Conservation (phyloP, 1,140 invertebrate genomes). For the Lysiphlebus fabarum region DNA sequence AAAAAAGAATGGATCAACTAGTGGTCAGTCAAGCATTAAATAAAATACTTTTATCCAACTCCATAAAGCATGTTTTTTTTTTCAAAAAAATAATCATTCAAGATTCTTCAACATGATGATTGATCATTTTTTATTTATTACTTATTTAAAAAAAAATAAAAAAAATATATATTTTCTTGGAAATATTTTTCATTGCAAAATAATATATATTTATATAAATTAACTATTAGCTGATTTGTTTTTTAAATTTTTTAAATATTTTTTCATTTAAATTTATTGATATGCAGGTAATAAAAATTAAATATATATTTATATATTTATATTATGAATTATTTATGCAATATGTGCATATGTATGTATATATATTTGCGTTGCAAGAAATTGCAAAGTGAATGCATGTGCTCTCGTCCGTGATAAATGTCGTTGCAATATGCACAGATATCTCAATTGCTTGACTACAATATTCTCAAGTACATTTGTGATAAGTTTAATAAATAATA, state of each 20-base stretch:
- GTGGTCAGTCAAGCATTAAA: slow-evolving; percentile 48
- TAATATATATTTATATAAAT: too few relatives aligned
- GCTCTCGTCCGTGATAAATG: slow-evolving; percentile 36
- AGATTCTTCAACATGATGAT: not conserved
- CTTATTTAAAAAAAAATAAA: too few relatives aligned
- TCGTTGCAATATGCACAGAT: slow-evolving; percentile 36
- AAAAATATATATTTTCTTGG: too few relatives aligned
- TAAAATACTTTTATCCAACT: slow-evolving; percentile 44
- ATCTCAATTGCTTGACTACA: slow-evolving; percentile 37
- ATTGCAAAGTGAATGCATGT: slow-evolving; percentile 37
- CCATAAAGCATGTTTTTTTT: slow-evolving; percentile 28
- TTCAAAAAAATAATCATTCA: too few relatives aligned
- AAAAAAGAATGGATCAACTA: slow-evolving; percentile 41
- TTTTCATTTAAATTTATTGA: too few relatives aligned
- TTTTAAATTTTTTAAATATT: too few relatives aligned
- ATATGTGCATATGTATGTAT: not conserved
- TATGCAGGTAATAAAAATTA: too few relatives aligned
- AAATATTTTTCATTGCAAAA: too few relatives aligned
- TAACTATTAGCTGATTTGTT: too few relatives aligned
- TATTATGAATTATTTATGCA: slow-evolving; percentile 5
- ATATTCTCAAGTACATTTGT: slow-evolving; percentile 35
- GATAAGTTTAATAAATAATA: slow-evolving; percentile 33
- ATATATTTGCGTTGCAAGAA: not conserved
- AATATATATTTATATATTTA: too few relatives aligned
- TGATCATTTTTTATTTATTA: too few relatives aligned